A percentile compares a stretch with the other conserved stretches of the same genome.
Conservation (phyloP, 2,113 vertebrate genomes). For the Thunnus maccoyii region DNA sequence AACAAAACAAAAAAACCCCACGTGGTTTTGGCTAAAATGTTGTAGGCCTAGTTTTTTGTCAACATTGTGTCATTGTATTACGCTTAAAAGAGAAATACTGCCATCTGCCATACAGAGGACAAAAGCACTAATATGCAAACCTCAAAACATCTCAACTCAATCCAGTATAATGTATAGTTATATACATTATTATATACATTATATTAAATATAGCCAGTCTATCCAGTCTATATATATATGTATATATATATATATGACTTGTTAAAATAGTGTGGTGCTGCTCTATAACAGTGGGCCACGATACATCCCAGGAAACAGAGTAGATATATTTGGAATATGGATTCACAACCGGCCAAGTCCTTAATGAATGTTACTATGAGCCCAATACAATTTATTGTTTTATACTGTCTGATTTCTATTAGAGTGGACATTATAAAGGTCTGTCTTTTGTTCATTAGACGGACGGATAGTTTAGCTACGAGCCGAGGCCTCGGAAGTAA, state of each 20-base stretch:
- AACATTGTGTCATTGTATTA: constrained; percentile 28
- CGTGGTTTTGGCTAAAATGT: constrained; percentile 28
- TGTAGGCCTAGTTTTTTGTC: constrained; percentile 17
- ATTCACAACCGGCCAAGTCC: constrained; percentile 55
- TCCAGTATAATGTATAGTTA: constrained; percentile 1
- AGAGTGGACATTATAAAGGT: not conserved
- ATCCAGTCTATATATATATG: no score
- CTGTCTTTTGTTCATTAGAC: not conserved
- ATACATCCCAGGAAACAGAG: constrained; percentile 4
- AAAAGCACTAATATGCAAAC: constrained; percentile 66
- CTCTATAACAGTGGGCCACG: constrained; percentile 6
- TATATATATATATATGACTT: not conserved
- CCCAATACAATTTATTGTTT: constrained; percentile 27
- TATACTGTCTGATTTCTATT: not conserved
- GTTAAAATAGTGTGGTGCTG: constrained; percentile 39
- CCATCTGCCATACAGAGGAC: constrained; percentile 44
- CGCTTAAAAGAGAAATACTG: constrained; percentile 32
- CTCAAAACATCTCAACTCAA: constrained; percentile 21
- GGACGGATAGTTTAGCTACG: not conserved
- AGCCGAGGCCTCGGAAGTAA: not conserved
- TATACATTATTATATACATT: no score
- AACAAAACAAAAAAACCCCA: not conserved
- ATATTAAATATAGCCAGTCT: no score
- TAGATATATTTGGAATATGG: constrained; percentile 34
- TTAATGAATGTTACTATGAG: constrained; percentile 53